Conservation (phyloP, 2,113 vertebrate species). For the Labeo rohita region DNA sequence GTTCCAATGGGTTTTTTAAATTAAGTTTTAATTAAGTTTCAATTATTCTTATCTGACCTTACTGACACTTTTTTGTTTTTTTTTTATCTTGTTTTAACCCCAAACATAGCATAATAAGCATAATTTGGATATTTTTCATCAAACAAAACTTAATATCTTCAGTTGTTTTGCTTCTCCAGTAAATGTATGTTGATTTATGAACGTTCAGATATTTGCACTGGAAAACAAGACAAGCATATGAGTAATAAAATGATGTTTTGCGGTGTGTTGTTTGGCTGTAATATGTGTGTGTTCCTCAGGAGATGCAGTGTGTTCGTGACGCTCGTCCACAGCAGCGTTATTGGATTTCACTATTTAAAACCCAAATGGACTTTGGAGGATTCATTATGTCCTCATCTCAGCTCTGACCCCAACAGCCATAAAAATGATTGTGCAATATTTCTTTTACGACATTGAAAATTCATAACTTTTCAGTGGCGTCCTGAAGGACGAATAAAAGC, state of each 20-base stretch:
- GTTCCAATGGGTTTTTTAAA: too few species aligned
- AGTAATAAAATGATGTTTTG: background rate
- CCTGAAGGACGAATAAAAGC: constrained; percentile 55
- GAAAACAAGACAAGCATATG: background rate
- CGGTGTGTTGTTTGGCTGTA: background rate
- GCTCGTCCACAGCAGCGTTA: constrained; percentile 41
- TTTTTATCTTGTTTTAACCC: background rate
- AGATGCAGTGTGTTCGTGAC: constrained; percentile 4
- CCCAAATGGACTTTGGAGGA: constrained; percentile 50
- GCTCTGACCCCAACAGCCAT: constrained; percentile 52
- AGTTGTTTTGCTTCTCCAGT: background rate
- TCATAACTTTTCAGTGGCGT: constrained; percentile 49
- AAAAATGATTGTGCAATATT: constrained; percentile 52
- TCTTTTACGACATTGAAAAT: constrained; percentile 56
- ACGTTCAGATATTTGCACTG: background rate
- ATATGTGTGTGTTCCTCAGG: constrained; percentile 13
- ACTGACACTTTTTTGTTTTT: background rate
- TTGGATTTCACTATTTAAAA: constrained; percentile 36
- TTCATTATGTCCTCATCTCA: constrained; percentile 53
- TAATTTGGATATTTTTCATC: background rate
- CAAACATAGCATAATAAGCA: background rate
- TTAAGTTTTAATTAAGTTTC: too few species aligned
- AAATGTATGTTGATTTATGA: background rate
- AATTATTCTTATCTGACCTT: background rate
- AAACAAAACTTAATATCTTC: background rate